These are phyloP conservation scores for Eidolon dupreanum DNA, from an alignment of 2,797 vertebrate genomes.

Conservation along the genomic window DNA sequence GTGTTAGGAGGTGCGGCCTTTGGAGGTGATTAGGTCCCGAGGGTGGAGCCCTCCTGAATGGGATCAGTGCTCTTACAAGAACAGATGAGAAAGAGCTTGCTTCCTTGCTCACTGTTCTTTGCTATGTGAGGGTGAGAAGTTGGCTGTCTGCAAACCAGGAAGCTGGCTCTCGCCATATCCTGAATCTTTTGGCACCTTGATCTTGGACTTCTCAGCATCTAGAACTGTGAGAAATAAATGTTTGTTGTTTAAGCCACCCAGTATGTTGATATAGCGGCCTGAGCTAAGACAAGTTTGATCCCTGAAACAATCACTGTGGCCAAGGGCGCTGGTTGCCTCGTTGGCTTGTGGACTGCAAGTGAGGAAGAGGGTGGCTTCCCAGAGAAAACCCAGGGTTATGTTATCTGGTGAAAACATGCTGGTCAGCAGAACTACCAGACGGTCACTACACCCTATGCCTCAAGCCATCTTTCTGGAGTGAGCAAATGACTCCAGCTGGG, in stretches of 20 bases:
- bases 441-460: background rate
- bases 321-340: accelerated
- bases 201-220: background rate
- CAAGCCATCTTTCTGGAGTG: background rate
- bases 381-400: background rate
- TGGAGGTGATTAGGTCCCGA: background rate
- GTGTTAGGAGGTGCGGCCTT: background rate
- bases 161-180: background rate
- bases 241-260: background rate
- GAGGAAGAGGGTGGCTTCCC: background rate
- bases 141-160: background rate
- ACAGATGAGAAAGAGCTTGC: too few relatives aligned
- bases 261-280: background rate
- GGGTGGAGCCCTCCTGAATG: background rate
- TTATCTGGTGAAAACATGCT: background rate
- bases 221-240: background rate
- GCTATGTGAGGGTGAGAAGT: background rate
- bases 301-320: too few relatives aligned
- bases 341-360: background rate
- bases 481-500: background rate
- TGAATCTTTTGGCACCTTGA: background rate
- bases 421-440: background rate
- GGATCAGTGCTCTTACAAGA: too few relatives aligned
- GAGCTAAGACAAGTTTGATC: background rate
- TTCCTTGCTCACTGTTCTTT: too few relatives aligned